Evolutionary conservation across 2,797 vertebrate species (phyloP).

Genomic region (Sphenopsis melanotis): DNA sequence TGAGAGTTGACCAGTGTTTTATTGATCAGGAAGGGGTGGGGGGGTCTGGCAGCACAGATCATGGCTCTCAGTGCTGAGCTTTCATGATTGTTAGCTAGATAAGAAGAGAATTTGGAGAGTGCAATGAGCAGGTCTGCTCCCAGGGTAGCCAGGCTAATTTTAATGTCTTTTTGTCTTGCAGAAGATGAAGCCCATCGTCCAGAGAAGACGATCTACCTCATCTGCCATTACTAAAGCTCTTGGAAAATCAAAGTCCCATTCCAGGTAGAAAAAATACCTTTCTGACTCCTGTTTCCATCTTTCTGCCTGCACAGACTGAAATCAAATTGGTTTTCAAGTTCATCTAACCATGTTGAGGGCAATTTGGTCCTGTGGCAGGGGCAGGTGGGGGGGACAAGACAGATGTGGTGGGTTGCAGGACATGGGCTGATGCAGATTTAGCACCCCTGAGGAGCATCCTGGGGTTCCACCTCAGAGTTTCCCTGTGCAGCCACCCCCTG

Average conservation of each 20-base stretch:
- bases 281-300: not conserved
- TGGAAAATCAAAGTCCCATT: constrained; percentile 57
- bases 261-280: constrained; percentile 63
- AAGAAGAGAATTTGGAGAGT: not conserved
- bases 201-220: constrained; percentile 69
- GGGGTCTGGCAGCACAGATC: not conserved
- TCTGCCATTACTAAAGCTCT: constrained; percentile 71
- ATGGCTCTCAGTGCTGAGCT: not conserved
- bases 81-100: not conserved
- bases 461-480: not conserved
- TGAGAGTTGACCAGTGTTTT: not conserved
- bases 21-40: not conserved
- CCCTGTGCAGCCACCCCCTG: not conserved
- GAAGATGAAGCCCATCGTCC: constrained; percentile 74
- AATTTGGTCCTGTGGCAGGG: not conserved
- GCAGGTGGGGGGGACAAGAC: not conserved
- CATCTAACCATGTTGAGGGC: not conserved
- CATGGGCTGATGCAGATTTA: not conserved
- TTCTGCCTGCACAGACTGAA: not conserved
- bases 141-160: not conserved
- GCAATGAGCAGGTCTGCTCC: not conserved
- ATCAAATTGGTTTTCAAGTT: not conserved
- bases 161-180: constrained; percentile 42
- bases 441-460: not conserved
- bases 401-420: not conserved